Conservation (phyloP, 1,140 invertebrate species). For the Akabosia matsudoensis region DNA sequence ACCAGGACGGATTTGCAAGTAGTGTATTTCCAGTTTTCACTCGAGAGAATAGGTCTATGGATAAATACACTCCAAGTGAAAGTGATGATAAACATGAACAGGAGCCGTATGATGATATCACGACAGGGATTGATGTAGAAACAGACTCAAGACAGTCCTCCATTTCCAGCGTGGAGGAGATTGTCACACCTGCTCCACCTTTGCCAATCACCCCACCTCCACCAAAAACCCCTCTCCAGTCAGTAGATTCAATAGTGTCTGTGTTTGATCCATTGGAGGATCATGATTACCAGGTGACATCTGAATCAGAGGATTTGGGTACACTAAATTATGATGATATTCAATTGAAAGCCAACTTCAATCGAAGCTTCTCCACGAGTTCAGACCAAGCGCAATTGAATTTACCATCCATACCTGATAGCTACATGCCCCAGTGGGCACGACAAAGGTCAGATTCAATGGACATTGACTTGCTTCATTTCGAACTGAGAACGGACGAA, state of each 20-base stretch:
- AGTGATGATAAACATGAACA: too few species aligned
- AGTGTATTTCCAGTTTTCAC: too few species aligned
- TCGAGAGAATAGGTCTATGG: too few species aligned
- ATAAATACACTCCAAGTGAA: too few species aligned
- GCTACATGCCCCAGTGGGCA: not conserved
- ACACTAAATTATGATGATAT: too few species aligned
- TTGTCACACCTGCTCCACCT: constrained; percentile 12
- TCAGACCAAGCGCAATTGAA: not conserved
- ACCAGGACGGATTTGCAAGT: too few species aligned
- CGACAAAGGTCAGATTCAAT: not conserved
- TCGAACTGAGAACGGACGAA: not conserved
- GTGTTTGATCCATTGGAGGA: not conserved
- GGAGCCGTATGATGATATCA: too few species aligned
- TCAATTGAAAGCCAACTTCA: not conserved
- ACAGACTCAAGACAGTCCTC: not conserved
- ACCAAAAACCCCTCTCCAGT: not conserved
- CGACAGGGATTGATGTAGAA: constrained; percentile 10
- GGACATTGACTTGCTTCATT: not conserved
- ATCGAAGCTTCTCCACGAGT: not conserved
- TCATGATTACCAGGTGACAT: too few species aligned
- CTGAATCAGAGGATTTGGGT: too few species aligned
- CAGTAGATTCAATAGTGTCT: not conserved
- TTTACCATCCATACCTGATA: not conserved
- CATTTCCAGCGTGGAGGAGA: not conserved
- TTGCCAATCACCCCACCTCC: constrained; percentile 31